phyloP scores from a whole-genome alignment of 2,888 invertebrate genomes.

The Onchidella celtica region DNA sequence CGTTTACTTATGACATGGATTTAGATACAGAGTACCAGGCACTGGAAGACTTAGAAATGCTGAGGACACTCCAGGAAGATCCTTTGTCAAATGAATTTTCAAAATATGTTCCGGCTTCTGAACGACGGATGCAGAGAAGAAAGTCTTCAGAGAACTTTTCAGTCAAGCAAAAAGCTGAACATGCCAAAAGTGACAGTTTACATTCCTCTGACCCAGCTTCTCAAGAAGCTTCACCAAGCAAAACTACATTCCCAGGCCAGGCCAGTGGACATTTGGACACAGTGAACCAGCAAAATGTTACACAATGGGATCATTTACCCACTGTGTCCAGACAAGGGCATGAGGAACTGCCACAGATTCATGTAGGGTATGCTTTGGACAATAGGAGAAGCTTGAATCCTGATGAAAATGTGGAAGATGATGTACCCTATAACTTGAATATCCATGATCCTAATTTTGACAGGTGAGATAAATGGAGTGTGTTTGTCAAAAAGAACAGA shows the following conservation, averaged over 20 bases:
- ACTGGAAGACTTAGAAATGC: slow-evolving; percentile 36
- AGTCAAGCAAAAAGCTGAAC: not conserved
- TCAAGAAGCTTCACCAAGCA: too few species aligned
- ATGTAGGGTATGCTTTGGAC: not conserved
- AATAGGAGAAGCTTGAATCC: not conserved
- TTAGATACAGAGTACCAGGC: slow-evolving; percentile 34
- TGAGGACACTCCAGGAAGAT: slow-evolving; percentile 30
- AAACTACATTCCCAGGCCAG: not conserved
- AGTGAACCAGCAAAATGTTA: not conserved
- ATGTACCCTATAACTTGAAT: not conserved
- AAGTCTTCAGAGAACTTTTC: not conserved
- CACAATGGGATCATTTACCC: not conserved
- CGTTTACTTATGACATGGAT: not conserved
- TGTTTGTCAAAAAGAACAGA: not conserved
- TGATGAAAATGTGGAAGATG: not conserved
- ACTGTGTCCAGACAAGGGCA: not conserved
- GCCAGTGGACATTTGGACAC: not conserved
- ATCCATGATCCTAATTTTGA: not conserved
- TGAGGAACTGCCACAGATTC: not conserved
- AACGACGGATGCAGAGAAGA: not conserved
- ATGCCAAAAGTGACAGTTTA: not conserved
- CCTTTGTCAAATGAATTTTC: slow-evolving; percentile 23
- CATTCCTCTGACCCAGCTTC: too few species aligned
- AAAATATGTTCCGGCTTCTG: not conserved
- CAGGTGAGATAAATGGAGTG: slow-evolving; percentile 12